A percentile compares a stretch with the other conserved stretches of the same genome.
phyloP scores from a whole-genome alignment of 1,140 invertebrate species.

The Bursaphelenchus mucronatus region DNA sequence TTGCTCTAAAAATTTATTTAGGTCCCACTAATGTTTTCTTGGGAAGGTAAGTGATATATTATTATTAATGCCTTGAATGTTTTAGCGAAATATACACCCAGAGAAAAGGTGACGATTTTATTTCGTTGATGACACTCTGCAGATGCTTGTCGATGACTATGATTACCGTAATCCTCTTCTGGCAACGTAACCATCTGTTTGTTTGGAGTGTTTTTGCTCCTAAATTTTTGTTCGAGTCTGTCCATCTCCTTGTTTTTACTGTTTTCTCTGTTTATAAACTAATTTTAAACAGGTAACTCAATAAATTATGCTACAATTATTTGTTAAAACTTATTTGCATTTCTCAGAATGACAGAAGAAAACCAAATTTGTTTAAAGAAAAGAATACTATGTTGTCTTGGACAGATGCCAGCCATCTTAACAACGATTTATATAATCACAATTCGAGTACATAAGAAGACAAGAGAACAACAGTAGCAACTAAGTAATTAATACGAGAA shows the following conservation, averaged over 20 bases:
- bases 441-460: too few relatives aligned
- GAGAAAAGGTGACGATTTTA: conserved; percentile 1
- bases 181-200: conserved; percentile 62
- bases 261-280: too few relatives aligned
- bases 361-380: too few relatives aligned
- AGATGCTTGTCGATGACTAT: background rate
- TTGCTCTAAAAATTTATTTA: conserved; percentile 58
- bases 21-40: conserved; percentile 41
- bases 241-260: conserved; percentile 5
- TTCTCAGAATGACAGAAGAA: too few relatives aligned
- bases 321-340: too few relatives aligned
- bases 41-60: conserved; percentile 27
- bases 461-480: too few relatives aligned
- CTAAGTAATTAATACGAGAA: too few relatives aligned
- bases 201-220: conserved; percentile 65
- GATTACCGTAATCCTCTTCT: conserved; percentile 20
- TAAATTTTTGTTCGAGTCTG: conserved; percentile 42
- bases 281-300: too few relatives aligned
- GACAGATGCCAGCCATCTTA: too few relatives aligned
- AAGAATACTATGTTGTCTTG: too few relatives aligned
- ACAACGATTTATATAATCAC: too few relatives aligned
- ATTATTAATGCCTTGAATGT: conserved; percentile 4
- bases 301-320: too few relatives aligned
- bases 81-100: conserved; percentile 1
- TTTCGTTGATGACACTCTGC: background rate